Evolutionary conservation across 2,113 vertebrate genomes (phyloP), one percentile per base, ranked within the genome.

Genomic region (Podarcis muralis): DNA sequence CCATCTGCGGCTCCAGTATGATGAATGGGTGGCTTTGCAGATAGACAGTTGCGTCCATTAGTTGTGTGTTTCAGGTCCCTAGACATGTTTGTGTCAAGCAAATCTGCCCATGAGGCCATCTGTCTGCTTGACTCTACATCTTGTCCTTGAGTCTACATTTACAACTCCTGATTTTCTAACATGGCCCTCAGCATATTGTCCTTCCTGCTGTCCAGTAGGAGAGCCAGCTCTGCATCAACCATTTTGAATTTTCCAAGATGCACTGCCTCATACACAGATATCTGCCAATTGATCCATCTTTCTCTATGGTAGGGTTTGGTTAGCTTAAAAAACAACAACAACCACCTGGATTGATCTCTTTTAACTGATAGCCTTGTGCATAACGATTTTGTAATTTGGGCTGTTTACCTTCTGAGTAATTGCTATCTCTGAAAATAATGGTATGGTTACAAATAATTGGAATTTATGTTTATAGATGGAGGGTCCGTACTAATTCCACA

Each of bases 331-430:
- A 12, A 53, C 48, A 53, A 2, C 48, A 53, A 53, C 11, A 12
- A 12, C 48, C 8, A 48, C 48, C 48, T 53, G n/a, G 59, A 90
- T 90, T 57, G 69, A 90, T 90, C 32, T 68, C 59, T 82, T 59
- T 77, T 90, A 86, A 90, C 59, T 68, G 62, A 86, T 86, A 86
- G 71, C 84, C 80, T 57, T 57, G 84, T 83, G 71, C 20, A 5
- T 77, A 86, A 90, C 48, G 88, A 90, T 90, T 90, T 82, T 86
- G 79, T 86, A 77, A 90, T 90, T 76, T 48, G 86, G 59, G 88
- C 84, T 86, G 80, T 86, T 90, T 76, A 76, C 84, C 84, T 69
- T 86, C 48, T 86, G 88, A 90, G 62, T 83, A 86, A 90, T 76
- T 86, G 84, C 84, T 76, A 83, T 86, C 81, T 84, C 81, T 88